phyloP scores from a whole-genome alignment of 1,140 invertebrate genomes.

The Ruditapes philippinarum region DNA sequence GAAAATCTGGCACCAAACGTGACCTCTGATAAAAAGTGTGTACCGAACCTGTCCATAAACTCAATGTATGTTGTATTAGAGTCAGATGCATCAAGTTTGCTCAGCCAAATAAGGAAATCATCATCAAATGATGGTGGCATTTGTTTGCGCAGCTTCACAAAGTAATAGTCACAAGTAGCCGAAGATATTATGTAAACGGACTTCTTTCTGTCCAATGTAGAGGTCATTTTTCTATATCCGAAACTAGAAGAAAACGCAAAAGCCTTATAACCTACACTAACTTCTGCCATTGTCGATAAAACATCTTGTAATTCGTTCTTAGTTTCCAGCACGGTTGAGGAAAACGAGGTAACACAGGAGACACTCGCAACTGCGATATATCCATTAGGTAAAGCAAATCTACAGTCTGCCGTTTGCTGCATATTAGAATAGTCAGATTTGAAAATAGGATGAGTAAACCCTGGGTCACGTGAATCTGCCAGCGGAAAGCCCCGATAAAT shows the following conservation, averaged over 20 bases:
- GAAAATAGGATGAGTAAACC: no score
- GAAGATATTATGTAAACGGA: constrained; percentile 30
- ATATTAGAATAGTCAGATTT: no score
- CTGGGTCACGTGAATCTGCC: no score
- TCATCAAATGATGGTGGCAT: constrained; percentile 3
- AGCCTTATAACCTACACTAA: constrained; percentile 11
- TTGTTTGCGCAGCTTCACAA: not conserved
- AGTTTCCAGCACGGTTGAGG: no score
- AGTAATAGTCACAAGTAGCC: constrained; percentile 35
- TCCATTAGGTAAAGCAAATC: no score
- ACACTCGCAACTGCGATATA: no score
- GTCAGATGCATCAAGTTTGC: constrained; percentile 8
- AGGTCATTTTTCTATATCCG: constrained; percentile 30
- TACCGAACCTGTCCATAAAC: no score
- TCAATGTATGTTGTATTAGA: constrained; percentile 7
- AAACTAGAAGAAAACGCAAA: constrained; percentile 11
- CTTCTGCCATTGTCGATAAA: constrained; percentile 20
- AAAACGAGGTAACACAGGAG: not conserved
- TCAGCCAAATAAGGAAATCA: constrained; percentile 18
- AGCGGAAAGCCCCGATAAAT: no score
- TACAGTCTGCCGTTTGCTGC: no score
- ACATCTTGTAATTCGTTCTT: not conserved
- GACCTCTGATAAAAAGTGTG: constrained; percentile 27
- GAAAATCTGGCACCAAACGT: constrained; percentile 43
- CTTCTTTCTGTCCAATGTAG: not conserved